Base-by-base conservation (phyloP, 2,113 vertebrate species). In the Poicephalus meyeri region DNA sequence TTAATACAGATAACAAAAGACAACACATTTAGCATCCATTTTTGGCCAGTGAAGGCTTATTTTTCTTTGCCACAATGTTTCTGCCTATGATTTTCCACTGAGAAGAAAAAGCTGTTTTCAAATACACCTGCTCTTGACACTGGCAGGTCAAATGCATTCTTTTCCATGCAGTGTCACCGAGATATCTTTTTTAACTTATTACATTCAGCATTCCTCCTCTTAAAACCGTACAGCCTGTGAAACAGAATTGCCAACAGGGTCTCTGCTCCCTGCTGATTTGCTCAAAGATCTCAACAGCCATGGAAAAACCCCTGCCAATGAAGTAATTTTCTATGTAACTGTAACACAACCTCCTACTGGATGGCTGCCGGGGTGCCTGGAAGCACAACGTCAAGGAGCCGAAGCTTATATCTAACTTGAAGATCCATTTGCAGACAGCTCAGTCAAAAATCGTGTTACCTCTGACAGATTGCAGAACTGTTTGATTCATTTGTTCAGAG, bases 241-340 rank as follows among this genome's bases (percentile, higher is more conserved):
- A 91, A 94, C 84, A 85, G 87, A 91, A 88, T 52, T 95, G 78
- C 89, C 93, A 80, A 80, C 71, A 52, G 68, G 81, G 68, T 19
- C 79, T 89, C 76, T 69, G 85, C 79, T 97, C 81, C 93, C 91
- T 58, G 44, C 91, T 66, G 87, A 61, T 76, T 82, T 86, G 46
- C 85, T 92, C 91, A 77, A 95, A 93, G 78, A 85, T 88, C 80
- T 86, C 84, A 42, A 71, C 44, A 91, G 66, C 63, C 61, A 33
- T 58, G 35, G 24, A 71, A 90, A 87, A 31, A 26, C 3, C 70
- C 68, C 60, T 41, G 80, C 86, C 3, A 41, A 69, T 86, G 71
- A 76, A 86, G 79, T 47, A 0, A 20, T 93, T 94, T 95, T 41
- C 73, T 35, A 19, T 35, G 64, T 58, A 61, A 63, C 90, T 81